These are phyloP conservation scores for Serrognathus titanus DNA, from an alignment of 2,888 invertebrate species.

Conservation along the genomic window DNA sequence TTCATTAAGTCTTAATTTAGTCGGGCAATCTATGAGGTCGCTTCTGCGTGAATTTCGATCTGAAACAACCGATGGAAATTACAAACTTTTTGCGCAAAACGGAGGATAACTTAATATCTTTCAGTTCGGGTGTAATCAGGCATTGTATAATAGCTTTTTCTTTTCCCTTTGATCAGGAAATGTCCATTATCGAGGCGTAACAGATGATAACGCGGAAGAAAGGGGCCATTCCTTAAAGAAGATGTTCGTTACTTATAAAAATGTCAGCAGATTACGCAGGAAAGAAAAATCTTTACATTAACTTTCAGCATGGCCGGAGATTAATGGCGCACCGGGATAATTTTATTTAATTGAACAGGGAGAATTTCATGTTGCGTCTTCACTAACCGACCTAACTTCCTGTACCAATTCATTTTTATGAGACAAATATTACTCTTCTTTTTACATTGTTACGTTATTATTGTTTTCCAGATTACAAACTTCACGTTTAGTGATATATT, in stretches of 20 bases:
- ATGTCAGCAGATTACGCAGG: constrained; percentile 3
- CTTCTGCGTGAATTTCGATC: background rate
- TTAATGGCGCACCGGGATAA: too few relatives aligned
- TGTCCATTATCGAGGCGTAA: constrained; percentile 32
- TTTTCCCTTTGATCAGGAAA: constrained; percentile 32
- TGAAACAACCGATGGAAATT: constrained; percentile 5
- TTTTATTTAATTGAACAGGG: too few relatives aligned
- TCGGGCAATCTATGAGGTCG: background rate
- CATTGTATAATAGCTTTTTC: constrained; percentile 31
- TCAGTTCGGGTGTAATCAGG: constrained; percentile 34
- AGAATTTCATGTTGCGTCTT: too few relatives aligned
- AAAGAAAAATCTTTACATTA: background rate
- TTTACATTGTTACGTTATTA: too few relatives aligned
- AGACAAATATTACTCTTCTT: too few relatives aligned
- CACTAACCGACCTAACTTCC: too few relatives aligned
- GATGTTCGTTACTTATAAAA: constrained; percentile 8
- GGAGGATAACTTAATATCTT: constrained; percentile 33
- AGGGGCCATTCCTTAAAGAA: constrained; percentile 22
- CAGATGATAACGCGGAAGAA: constrained; percentile 27
- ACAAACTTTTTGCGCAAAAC: constrained; percentile 9
- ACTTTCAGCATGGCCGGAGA: background rate
- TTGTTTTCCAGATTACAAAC: too few relatives aligned
- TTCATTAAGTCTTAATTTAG: constrained; percentile 5
- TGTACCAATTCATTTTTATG: too few relatives aligned
- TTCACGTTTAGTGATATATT: too few relatives aligned